These are phyloP conservation scores for Ormia ochracea DNA, from an alignment of 2,888 invertebrate species.

Conservation along the genomic window DNA sequence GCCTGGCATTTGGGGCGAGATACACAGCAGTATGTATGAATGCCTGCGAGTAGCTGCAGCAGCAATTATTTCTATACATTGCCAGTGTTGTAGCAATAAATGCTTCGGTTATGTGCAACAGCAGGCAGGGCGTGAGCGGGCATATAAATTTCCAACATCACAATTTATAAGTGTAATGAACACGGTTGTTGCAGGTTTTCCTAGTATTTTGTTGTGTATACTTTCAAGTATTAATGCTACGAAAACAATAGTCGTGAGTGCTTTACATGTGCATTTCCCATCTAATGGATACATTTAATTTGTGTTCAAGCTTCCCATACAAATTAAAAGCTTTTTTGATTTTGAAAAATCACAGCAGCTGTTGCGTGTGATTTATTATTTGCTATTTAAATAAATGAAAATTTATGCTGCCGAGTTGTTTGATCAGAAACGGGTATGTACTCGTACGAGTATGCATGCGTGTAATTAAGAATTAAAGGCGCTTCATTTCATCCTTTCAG, in stretches of 20 bases:
- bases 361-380: slow-evolving; percentile 1
- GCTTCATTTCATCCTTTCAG: neutral
- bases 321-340: neutral
- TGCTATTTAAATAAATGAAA: slow-evolving; percentile 5
- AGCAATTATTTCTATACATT: slow-evolving; percentile 8
- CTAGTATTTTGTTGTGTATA: neutral
- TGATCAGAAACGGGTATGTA: neutral
- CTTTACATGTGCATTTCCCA: slow-evolving; percentile 23
- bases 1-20: neutral
- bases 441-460: no score
- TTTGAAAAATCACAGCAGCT: slow-evolving; percentile 7
- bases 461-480: neutral
- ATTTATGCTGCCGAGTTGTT: neutral
- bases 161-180: slow-evolving; percentile 17
- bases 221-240: neutral
- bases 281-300: neutral
- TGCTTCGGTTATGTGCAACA: neutral
- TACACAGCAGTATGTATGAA: neutral
- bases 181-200: slow-evolving; percentile 23
- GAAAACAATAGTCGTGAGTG: slow-evolving; percentile 23
- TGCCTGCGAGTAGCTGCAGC: neutral
- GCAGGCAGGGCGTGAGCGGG: neutral
- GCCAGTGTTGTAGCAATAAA: slow-evolving; percentile 9
- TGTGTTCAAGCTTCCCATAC: neutral
- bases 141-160: slow-evolving; percentile 17